Base-by-base conservation (phyloP, 2,113 vertebrate genomes). In the Cololabis saira region DNA sequence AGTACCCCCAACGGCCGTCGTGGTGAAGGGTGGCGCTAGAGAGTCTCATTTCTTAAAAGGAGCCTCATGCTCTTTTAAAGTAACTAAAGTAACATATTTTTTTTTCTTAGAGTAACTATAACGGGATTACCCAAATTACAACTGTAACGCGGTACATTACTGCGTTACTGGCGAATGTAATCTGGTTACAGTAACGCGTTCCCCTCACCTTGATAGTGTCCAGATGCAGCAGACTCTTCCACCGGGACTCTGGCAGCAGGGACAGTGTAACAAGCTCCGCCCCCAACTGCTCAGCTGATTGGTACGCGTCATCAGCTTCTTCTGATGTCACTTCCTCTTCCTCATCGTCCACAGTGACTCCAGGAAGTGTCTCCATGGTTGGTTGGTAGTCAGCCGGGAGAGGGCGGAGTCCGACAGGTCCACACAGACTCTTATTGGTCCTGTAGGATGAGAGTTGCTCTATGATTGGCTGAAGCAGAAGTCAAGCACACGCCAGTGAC, bases 211-310 rank as follows among this genome's bases (percentile, higher is more conserved):
- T 98, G 86, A 99, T 98, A 75, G 90, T 8, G 66, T 99, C 96
- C 51, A 99, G 94, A 74, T 92, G 94, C 52, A 99, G 92, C 24
- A 99, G 94, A 72, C 95, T 97, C 73, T 94, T 99, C 98, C 97
- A 99, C 9, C 95, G 93, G 27, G 96, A 98, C 74, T 97, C 97
- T 0, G 97, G 95, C 45, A 97, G 90, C 64, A 91, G 83, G 1
- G 97, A 98, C 9, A 99, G 92, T 0, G 98, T 99, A 44, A 98
- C 90, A 76, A 99, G 87, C 49, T 95, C 91, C 22, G 92, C 91
- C 87, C 92, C 94, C 76, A 99, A 0, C 70, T 98, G 97, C 19
- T 95, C 94, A 24, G 94, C 94, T 9, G 97, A 99, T 16, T 91
- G 71, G 65, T 95, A 99, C 1, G 84, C 91, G 44, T 93, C 87